Evolutionary conservation across 2,113 vertebrate genomes (phyloP).

Genomic region (Lipophrys pholis): DNA sequence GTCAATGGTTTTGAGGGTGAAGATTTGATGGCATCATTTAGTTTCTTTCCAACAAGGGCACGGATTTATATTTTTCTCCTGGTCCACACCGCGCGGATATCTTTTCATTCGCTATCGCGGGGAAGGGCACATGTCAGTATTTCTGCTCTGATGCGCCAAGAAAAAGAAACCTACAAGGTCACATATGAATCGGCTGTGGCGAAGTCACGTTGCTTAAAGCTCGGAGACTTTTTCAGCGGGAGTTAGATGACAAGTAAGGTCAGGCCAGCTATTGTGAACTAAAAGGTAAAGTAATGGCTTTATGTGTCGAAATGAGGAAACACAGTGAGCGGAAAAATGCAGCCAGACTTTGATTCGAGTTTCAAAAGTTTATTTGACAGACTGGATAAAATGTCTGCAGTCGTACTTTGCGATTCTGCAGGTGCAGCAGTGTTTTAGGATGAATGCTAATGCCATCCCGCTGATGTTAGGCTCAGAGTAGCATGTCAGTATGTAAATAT

Average conservation of each 20-base stretch:
- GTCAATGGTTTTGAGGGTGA: slow-evolving; percentile 26
- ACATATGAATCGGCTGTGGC: slow-evolving; percentile 22
- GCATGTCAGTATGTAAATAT: not conserved
- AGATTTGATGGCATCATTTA: slow-evolving; percentile 20
- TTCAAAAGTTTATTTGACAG: not conserved
- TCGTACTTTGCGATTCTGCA: not conserved
- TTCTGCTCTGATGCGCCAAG: slow-evolving; percentile 30
- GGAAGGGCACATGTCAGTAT: slow-evolving; percentile 23
- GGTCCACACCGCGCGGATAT: slow-evolving; percentile 10
- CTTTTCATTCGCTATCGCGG: slow-evolving; percentile 22
- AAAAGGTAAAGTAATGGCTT: slow-evolving; percentile 18
- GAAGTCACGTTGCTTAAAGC: slow-evolving; percentile 6
- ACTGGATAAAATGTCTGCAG: not conserved
- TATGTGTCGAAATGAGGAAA: not conserved
- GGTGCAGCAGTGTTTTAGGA: not conserved
- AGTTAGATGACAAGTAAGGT: slow-evolving; percentile 41
- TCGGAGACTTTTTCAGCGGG: slow-evolving; percentile 4
- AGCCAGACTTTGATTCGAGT: slow-evolving; percentile 20
- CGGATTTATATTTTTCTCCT: slow-evolving; percentile 17
- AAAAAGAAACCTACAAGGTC: slow-evolving; percentile 44
- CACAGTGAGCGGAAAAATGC: not conserved
- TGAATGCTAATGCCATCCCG: not conserved
- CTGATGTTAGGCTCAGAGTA: not conserved
- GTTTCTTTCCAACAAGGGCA: slow-evolving; percentile 18
- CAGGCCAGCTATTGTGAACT: slow-evolving; percentile 17